Evolutionary conservation across 2,888 invertebrate species (phyloP), one percentile per base, ranked within the genome.

Genomic region (Meandrusa payeni): DNA sequence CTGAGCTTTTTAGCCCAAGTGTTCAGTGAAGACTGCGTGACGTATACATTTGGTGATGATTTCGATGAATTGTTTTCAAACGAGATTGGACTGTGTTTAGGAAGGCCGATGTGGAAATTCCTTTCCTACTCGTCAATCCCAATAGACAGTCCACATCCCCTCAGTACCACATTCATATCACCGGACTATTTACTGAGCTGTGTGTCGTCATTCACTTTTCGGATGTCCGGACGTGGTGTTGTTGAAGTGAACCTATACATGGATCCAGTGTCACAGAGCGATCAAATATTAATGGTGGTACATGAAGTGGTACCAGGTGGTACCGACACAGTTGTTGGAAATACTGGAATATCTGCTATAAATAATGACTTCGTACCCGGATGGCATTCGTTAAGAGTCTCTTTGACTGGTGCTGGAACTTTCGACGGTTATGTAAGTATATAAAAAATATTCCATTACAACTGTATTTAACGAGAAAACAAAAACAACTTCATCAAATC

Each of bases 351-450:
- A n/a, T 26, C 36, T 1, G 32, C 52, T 0, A 6, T 19, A 7
- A 19, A 23, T 0, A 32, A 62, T 2, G 37, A 44, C 7, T 55
- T 57, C 22, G 32, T 23, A 3, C 32, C 29, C 3, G 70, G 68
- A 2, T 69, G 74, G 70, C 47, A 55, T 4, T 51, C 46, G 0
- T 9, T 69, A 2, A 47, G 50, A 7, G 10, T 62, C 6, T 22
- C 3, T 6, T 19, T 69, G n/a, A 28, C 37, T 2, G 59, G 52
- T 6, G 31, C 37, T 2, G 50, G 47, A 12, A 45, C 44, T 1
- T 62, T 47, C 41, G 24, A 53, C 11, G 69, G 63, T 41, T 67
- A 64, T 47, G 73, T 73, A 57, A 73, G 74, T 72, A 40, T 28
- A n/a, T 24, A 31, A 27, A 39, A 37, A n/a, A n/a, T n/a, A n/a